Percentiles rank a stretch among this genome's conserved stretches.
phyloP scores from a whole-genome alignment of 2,113 vertebrate species.

The Ailurus styani region DNA sequence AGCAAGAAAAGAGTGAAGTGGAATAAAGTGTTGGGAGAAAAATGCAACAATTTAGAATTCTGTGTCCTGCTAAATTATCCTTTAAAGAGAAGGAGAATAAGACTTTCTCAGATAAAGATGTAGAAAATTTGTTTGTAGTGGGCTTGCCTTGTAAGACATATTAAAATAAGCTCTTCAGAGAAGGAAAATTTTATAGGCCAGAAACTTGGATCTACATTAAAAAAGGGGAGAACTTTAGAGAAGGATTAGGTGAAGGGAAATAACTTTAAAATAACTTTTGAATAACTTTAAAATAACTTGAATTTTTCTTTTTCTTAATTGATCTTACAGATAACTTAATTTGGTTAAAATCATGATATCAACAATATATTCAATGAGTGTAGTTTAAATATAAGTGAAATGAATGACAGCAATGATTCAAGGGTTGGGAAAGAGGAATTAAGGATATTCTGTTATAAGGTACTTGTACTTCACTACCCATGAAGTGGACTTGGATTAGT shows the following conservation, averaged over 20 bases:
- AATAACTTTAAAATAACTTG: not conserved
- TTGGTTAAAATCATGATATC: not conserved
- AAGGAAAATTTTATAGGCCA: not conserved
- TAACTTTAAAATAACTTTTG: not conserved
- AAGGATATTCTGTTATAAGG: not conserved
- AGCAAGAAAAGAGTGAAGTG: not conserved
- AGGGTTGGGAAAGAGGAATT: not conserved
- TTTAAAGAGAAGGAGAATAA: not conserved
- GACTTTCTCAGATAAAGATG: not conserved
- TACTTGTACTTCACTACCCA: not conserved
- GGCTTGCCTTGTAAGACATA: not conserved
- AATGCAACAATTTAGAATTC: not conserved
- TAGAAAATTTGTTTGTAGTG: not conserved
- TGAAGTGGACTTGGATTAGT: not conserved
- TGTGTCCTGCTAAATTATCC: not conserved
- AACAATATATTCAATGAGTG: not conserved
- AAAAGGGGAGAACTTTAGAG: not conserved
- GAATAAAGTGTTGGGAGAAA: not conserved
- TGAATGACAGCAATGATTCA: not conserved
- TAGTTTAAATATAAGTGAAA: not conserved
- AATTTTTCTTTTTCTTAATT: not conserved
- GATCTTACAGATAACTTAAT: not conserved
- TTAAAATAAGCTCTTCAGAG: not conserved
- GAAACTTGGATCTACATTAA: not conserved
- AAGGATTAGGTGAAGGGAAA: not conserved